phyloP scores from a whole-genome alignment of 2,113 vertebrate genomes.

The Hemicordylus capensis region DNA sequence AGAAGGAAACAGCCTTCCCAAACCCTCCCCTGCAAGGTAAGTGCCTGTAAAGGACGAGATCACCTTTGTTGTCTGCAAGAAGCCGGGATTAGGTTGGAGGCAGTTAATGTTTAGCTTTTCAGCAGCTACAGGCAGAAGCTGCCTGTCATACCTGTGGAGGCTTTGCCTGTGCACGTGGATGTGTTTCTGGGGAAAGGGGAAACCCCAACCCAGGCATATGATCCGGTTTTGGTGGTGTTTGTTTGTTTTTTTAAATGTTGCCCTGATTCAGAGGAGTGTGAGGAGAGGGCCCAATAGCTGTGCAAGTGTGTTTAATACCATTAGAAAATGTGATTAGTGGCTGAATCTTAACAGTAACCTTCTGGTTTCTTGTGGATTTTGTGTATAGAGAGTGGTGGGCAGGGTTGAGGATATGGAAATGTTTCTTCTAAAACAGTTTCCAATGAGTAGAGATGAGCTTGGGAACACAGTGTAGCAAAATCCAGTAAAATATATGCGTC shows the following conservation, averaged over 20 bases:
- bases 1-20: conserved; percentile 67
- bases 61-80: background rate
- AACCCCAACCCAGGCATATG: background rate
- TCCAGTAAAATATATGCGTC: background rate
- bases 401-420: background rate
- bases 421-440: background rate
- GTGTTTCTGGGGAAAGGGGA: conserved; percentile 5
- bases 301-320: background rate
- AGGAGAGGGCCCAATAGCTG: background rate
- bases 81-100: conserved; percentile 19
- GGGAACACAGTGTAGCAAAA: no score
- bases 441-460: background rate
- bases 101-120: conserved; percentile 15
- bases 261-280: background rate
- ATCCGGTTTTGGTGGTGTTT: background rate
- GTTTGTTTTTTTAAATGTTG: rapidly evolving
- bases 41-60: conserved; percentile 21
- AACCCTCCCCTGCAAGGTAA: conserved; percentile 78
- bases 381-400: background rate
- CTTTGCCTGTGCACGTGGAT: background rate
- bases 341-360: background rate
- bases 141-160: rapidly evolving
- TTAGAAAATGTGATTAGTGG: background rate
- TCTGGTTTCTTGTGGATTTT: background rate
- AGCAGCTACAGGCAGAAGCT: background rate